Conservation (phyloP, 2,113 vertebrate species). For the Tachuris rubrigastra region DNA sequence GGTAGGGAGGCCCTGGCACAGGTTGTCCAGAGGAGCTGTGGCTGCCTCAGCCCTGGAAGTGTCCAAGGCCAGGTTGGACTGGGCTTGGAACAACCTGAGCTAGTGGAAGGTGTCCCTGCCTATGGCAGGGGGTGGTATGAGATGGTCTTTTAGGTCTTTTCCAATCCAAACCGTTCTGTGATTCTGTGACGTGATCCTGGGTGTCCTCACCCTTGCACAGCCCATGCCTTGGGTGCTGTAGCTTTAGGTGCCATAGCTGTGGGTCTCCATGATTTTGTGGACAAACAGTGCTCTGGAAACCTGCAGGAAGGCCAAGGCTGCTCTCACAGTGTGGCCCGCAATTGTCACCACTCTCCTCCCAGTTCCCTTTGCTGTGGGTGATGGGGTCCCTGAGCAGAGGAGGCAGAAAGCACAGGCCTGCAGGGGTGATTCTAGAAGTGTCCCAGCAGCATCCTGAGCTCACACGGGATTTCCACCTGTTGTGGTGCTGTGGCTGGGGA, state of each 20-base stretch:
- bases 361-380: neutral
- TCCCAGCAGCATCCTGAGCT: neutral
- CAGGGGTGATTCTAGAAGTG: neutral
- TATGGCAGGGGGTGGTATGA: neutral
- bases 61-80: fast-evolving
- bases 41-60: neutral
- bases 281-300: neutral
- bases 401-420: neutral
- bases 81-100: fast-evolving
- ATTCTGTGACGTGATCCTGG: neutral
- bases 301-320: fast-evolving
- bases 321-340: neutral
- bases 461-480: neutral
- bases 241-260: neutral
- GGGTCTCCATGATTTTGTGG: neutral
- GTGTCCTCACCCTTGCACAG: neutral
- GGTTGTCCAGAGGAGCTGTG: neutral
- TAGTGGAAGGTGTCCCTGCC: neutral
- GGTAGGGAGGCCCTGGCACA: neutral
- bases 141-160: neutral
- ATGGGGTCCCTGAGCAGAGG: neutral
- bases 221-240: neutral
- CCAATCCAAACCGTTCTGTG: neutral
- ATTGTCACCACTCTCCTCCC: neutral
- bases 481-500: neutral